Conservation (phyloP, 2,888 invertebrate genomes). For the Cantharis nigra region DNA sequence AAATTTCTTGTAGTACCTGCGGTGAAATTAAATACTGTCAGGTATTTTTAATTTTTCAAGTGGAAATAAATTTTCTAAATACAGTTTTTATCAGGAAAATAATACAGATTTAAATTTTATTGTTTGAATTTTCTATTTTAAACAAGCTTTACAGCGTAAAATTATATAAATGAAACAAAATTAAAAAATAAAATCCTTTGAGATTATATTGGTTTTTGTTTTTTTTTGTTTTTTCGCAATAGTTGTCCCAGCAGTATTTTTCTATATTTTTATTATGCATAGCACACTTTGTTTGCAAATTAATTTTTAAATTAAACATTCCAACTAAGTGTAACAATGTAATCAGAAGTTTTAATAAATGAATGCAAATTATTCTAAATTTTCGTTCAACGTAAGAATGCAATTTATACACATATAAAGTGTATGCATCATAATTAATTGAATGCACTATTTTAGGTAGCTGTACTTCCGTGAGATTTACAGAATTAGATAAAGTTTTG, state of each 20-base stretch:
- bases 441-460: constrained; percentile 28
- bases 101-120: background rate
- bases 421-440: constrained; percentile 30
- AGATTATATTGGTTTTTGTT: background rate
- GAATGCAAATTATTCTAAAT: background rate
- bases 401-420: constrained; percentile 8
- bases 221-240: background rate
- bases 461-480: constrained; percentile 20
- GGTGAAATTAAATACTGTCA: background rate
- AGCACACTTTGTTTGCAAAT: background rate
- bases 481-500: constrained; percentile 34
- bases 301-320: background rate
- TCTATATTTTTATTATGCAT: background rate
- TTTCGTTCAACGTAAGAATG: constrained; percentile 1
- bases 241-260: background rate
- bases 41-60: background rate
- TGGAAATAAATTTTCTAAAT: background rate
- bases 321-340: background rate
- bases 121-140: background rate
- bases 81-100: background rate
- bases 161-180: background rate
- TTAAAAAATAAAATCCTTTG: background rate
- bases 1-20: background rate
- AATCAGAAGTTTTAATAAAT: background rate
- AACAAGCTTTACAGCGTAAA: background rate